A percentile compares a stretch with the other conserved stretches of the same genome.
These are phyloP conservation scores for Pachypeltis micranthus DNA, from an alignment of 1,140 invertebrate species.

Conservation along the genomic window DNA sequence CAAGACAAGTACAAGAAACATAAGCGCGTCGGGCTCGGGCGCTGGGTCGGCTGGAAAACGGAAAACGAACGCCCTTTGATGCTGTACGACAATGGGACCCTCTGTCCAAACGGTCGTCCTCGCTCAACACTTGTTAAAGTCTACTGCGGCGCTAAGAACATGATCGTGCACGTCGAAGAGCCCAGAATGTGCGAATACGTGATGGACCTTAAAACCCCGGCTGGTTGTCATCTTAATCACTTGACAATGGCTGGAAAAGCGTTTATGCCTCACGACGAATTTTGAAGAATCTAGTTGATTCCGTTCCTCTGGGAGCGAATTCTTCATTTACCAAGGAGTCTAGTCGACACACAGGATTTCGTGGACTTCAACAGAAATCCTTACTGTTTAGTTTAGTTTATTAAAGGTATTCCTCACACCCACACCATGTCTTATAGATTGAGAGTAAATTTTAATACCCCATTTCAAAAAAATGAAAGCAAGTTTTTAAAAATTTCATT, in stretches of 20 bases:
- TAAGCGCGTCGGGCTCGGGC: background rate
- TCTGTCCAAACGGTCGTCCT: background rate
- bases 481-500: too few species aligned
- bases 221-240: background rate
- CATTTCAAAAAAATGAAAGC: too few species aligned
- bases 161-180: constrained; percentile 1
- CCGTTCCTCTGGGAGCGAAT: too few species aligned
- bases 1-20: background rate
- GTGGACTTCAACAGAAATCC: too few species aligned
- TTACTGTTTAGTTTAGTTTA: too few species aligned
- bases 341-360: too few species aligned
- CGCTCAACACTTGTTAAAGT: background rate
- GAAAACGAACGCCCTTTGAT: background rate
- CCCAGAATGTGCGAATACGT: background rate
- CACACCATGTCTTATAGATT: too few species aligned
- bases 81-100: background rate
- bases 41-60: background rate
- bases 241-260: background rate
- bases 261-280: background rate
- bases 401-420: too few species aligned
- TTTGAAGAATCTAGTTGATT: too few species aligned
- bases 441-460: too few species aligned
- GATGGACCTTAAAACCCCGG: background rate
- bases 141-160: background rate
- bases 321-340: too few species aligned